Base-by-base conservation (phyloP, 2,797 vertebrate species). In the Cryptoprocta ferox region DNA sequence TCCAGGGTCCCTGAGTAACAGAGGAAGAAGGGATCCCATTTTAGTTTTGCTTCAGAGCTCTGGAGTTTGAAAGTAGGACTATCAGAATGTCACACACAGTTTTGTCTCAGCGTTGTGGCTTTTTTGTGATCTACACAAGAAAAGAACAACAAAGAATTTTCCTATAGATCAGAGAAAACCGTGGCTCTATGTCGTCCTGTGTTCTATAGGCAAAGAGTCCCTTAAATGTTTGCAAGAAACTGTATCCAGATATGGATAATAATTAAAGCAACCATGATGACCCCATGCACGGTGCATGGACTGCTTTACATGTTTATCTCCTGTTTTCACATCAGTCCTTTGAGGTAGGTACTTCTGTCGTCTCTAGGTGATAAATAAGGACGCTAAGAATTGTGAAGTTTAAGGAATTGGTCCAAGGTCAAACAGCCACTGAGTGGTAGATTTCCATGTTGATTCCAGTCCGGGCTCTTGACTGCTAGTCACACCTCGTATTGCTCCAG, bases 121-220 rank as follows among this genome's bases (percentile, higher is more conserved):
- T 56, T 78, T 75, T 39, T 28, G 35, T 53, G 42, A 80, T 6
- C 37, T 66, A 6, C 26, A n/a, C 24, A 45, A 65, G 18, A n/a
- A 85, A 79, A 35, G 6, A 81, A 39, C 18, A 68, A 3, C 6
- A 2, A 83, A 63, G 26, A 19, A 39, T 87, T 80, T 66, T 66
- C 28, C 32, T 32, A 1, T 16, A 37, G 19, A 37, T 90, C 53
- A 48, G 91, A 80, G 65, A 42, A 53, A 16, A 53, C 35, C 2
- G 2, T 5, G 59, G 7, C 19, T 39, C 28, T 26, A 2, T 19
- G 0, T 6, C 0, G 3, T 37, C 3, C 48, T 18, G 18, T 14
- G 18, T 50, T 50, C 56, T 30, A 3, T 13, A 13, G 37, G 32
- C 26, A 37, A 71, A 63, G 15, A 32, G 5, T 30, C 42, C n/a